A percentile compares a stretch with the other conserved stretches of the same genome.
Evolutionary conservation across 92 coral and sea anemone genomes (phyloP).

Genomic region (Scolanthus callimorphus): DNA sequence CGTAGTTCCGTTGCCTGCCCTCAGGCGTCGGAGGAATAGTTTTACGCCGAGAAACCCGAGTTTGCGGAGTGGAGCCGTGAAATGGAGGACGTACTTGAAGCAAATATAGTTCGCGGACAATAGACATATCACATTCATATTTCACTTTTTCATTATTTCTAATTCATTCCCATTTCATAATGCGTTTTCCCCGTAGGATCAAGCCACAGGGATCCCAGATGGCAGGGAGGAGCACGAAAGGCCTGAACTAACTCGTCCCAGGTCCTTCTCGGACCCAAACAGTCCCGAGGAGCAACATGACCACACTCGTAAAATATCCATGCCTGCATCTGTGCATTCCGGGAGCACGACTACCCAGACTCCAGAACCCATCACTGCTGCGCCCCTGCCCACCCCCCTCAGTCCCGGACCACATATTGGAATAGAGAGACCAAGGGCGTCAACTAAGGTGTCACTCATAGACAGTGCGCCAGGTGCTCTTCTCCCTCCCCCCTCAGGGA

Average conservation of each 20-base stretch:
- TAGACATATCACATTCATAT: no score
- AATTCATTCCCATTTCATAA: no score
- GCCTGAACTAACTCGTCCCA: conserved; percentile 10
- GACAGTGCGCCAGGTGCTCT: conserved; percentile 78
- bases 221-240: not conserved
- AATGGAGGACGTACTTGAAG: no score
- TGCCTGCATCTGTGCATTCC: conserved; percentile 19
- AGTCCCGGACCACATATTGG: conserved; percentile 55
- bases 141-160: no score
- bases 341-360: not conserved
- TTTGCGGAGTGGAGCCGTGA: no score
- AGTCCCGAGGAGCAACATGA: conserved; percentile 39
- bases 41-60: no score
- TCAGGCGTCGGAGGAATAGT: no score
- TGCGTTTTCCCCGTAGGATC: no score
- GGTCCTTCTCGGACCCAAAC: conserved; percentile 74
- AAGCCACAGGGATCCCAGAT: no score
- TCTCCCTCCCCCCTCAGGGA: conserved; percentile 82
- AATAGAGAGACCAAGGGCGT: conserved; percentile 73
- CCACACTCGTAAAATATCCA: conserved; percentile 18
- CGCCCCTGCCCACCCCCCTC: not conserved
- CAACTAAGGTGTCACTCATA: conserved; percentile 62
- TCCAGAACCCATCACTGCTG: not conserved
- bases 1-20: no score
- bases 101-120: no score